A percentile compares a stretch with the other conserved stretches of the same genome.
phyloP scores from a whole-genome alignment of 2,888 invertebrate species.

The Lithophane ornitopus region DNA sequence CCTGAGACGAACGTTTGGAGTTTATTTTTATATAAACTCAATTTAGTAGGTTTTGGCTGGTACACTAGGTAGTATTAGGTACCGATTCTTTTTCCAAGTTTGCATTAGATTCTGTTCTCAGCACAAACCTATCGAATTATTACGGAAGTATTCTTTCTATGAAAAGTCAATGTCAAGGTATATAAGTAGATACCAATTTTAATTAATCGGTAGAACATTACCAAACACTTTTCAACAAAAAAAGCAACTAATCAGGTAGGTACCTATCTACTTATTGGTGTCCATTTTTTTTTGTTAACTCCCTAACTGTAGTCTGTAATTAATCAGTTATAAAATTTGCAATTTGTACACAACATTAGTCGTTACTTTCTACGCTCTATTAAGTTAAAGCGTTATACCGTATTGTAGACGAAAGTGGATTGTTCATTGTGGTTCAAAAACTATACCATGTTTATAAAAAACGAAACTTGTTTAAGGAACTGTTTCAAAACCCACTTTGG shows the following conservation, averaged over 20 bases:
- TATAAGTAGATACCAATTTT: neutral
- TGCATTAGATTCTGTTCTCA: neutral
- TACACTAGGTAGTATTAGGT: conserved; percentile 55
- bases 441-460: neutral
- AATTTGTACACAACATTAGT: conserved; percentile 50
- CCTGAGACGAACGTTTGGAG: conserved; percentile 20
- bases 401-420: conserved; percentile 24
- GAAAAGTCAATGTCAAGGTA: neutral
- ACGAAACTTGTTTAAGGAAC: neutral
- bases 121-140: neutral
- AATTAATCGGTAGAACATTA: conserved; percentile 8
- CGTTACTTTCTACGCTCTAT: conserved; percentile 54
- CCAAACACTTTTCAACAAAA: neutral
- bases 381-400: conserved; percentile 38
- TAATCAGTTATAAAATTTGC: conserved; percentile 49
- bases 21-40: conserved; percentile 58
- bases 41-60: conserved; percentile 68
- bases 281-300: conserved; percentile 7
- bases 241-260: neutral
- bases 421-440: conserved; percentile 13
- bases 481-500: neutral
- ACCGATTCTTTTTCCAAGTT: conserved; percentile 74
- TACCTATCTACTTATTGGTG: neutral
- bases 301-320: conserved; percentile 44
- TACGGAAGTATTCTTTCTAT: neutral